Conservation (phyloP, 2,888 invertebrate genomes). For the Tetheella fluctuosa region DNA sequence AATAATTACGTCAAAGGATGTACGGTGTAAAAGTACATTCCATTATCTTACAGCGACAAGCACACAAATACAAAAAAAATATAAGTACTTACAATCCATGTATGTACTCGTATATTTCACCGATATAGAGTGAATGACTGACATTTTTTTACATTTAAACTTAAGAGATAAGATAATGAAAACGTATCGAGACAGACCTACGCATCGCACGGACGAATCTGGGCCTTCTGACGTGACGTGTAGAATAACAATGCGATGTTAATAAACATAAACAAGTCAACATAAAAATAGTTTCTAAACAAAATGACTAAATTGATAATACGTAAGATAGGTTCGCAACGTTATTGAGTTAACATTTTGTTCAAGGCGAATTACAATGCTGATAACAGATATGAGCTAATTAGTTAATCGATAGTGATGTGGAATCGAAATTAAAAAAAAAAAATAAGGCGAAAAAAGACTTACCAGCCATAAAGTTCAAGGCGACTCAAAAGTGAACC, state of each 20-base stretch:
- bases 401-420: conserved; percentile 31
- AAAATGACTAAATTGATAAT: conserved; percentile 27
- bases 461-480: conserved; percentile 81
- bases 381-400: conserved; percentile 44
- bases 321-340: conserved; percentile 31
- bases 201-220: conserved; percentile 33
- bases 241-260: conserved; percentile 28
- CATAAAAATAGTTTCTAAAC: conserved; percentile 26
- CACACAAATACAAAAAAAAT: conserved; percentile 26
- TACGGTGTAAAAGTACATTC: conserved; percentile 13
- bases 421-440: conserved; percentile 11
- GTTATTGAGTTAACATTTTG: conserved; percentile 45
- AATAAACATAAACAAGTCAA: conserved; percentile 29
- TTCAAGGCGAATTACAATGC: conserved; percentile 47
- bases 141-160: conserved; percentile 50
- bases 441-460: conserved; percentile 30
- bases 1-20: conserved; percentile 31
- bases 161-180: conserved; percentile 63
- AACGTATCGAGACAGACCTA: conserved; percentile 42
- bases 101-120: conserved; percentile 39
- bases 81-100: conserved; percentile 63
- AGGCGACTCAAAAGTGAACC: conserved; percentile 57
- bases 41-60: conserved; percentile 16
- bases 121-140: conserved; percentile 49
- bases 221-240: conserved; percentile 33